phyloP scores from a whole-genome alignment of 1,140 invertebrate genomes.

The Hormaphis cornu region DNA sequence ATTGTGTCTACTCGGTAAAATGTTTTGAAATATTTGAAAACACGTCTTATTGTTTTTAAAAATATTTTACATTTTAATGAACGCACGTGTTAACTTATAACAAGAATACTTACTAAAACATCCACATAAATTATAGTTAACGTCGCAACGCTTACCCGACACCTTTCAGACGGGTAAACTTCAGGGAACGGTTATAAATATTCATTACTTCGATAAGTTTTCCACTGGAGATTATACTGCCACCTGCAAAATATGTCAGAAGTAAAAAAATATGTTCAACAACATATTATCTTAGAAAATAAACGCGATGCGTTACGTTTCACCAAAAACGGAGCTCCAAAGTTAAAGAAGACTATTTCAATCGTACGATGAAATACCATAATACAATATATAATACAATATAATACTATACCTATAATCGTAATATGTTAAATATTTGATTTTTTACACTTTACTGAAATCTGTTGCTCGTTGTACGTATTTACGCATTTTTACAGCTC shows the following conservation, averaged over 20 bases:
- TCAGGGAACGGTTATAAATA: not conserved
- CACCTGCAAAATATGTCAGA: not conserved
- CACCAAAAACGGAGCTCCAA: no score
- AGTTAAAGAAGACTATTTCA: no score
- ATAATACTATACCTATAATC: no score
- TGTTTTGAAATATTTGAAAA: no score
- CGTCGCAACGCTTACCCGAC: not conserved
- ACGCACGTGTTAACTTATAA: not conserved
- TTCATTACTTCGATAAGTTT: slow-evolving; percentile 2
- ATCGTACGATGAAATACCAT: no score
- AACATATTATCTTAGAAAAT: not conserved
- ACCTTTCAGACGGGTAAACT: not conserved
- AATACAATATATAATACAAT: no score
- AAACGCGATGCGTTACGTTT: no score
- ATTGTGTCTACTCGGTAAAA: no score
- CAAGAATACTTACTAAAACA: not conserved
- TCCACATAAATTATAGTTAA: not conserved
- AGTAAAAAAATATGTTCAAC: not conserved
- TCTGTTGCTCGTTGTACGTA: no score
- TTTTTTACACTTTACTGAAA: no score
- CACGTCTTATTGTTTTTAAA: not conserved
- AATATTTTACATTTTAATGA: not conserved
- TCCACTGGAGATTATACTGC: not conserved
- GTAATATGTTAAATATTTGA: no score
- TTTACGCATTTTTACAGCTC: no score